phyloP scores from a whole-genome alignment of 2,888 invertebrate genomes.

The Caenorhabditis sp. region DNA sequence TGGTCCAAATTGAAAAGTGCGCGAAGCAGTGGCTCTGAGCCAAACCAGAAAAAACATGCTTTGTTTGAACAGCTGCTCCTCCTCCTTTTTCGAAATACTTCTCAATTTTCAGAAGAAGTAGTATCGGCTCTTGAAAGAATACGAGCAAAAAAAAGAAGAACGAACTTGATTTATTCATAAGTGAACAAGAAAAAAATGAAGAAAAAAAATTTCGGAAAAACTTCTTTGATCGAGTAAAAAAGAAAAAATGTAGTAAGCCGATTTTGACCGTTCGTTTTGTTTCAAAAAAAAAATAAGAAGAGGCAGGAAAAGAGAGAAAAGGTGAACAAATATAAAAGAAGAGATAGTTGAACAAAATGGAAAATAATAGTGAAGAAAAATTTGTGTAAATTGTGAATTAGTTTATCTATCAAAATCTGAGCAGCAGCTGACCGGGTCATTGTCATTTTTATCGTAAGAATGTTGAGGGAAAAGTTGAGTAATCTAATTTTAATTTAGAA shows the following conservation, averaged over 20 bases:
- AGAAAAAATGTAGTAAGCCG: background rate
- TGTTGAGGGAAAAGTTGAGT: too few species aligned
- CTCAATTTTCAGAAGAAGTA: background rate
- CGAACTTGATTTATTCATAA: background rate
- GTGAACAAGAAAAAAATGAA: background rate
- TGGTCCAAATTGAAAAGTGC: background rate
- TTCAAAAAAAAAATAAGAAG: background rate
- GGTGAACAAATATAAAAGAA: background rate
- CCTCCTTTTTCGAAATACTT: background rate
- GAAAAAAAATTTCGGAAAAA: background rate
- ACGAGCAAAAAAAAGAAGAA: background rate
- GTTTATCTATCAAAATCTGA: background rate
- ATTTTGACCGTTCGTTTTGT: background rate
- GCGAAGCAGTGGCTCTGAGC: background rate
- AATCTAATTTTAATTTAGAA: too few species aligned
- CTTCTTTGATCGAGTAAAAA: background rate
- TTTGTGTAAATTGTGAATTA: slow-evolving; percentile 1
- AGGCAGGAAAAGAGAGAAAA: background rate
- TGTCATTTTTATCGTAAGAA: background rate
- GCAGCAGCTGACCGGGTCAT: background rate
- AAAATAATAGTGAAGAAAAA: background rate
- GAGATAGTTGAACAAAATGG: background rate
- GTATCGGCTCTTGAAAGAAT: background rate
- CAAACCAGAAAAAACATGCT: background rate
- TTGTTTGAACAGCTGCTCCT: slow-evolving; percentile 1